phyloP scores from a whole-genome alignment of 1,140 invertebrate species.

The Drosophila mojavensis region DNA sequence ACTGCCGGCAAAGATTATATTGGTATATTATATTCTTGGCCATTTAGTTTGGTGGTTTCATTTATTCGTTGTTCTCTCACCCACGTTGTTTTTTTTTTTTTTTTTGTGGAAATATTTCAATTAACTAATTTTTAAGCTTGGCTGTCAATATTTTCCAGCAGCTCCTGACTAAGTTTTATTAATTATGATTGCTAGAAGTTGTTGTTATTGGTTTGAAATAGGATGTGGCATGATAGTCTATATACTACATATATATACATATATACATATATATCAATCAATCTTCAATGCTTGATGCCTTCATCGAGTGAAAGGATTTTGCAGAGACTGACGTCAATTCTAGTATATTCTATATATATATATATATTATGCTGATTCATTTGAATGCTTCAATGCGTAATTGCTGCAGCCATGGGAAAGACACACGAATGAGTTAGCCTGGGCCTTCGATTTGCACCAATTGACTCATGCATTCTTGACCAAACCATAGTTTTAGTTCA shows the following conservation, averaged over 20 bases:
- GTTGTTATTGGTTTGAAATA: constrained; percentile 33
- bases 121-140: neutral
- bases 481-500: constrained; percentile 5
- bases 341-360: neutral
- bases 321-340: constrained; percentile 18
- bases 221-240: constrained; percentile 27
- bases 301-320: constrained; percentile 40
- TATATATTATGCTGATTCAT: constrained; percentile 33
- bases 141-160: constrained; percentile 17
- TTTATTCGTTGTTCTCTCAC: constrained; percentile 17
- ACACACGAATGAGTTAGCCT: constrained; percentile 31
- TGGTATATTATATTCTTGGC: constrained; percentile 33
- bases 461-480: constrained; percentile 37
- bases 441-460: constrained; percentile 1
- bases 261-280: constrained; percentile 36
- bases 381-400: constrained; percentile 1
- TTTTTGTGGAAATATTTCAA: constrained; percentile 11
- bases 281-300: constrained; percentile 32
- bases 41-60: constrained; percentile 29
- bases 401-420: constrained; percentile 5
- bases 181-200: constrained; percentile 35
- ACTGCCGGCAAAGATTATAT: constrained; percentile 34
- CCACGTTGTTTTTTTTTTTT: constrained; percentile 24
- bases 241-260: constrained; percentile 9
- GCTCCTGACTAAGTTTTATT: constrained; percentile 53